Evolutionary conservation across 2,797 vertebrate species (phyloP).

Genomic region (Anas flavirostris): DNA sequence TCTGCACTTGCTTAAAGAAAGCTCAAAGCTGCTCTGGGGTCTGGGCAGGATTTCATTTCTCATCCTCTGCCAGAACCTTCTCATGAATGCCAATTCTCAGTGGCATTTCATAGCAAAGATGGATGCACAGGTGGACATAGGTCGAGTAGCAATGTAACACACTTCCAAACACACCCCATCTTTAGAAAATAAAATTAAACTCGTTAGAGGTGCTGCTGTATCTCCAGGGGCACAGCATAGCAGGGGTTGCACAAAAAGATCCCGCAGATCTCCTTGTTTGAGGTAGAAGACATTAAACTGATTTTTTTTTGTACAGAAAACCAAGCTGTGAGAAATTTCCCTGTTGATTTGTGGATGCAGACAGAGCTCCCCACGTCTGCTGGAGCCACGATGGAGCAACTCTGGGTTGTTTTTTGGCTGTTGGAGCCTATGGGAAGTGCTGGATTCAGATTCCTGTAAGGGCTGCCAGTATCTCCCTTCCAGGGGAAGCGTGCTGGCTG

Average conservation of each 20-base stretch:
- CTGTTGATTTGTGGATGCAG: background rate
- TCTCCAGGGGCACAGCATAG: background rate
- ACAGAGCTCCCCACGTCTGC: background rate
- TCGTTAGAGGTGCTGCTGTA: background rate
- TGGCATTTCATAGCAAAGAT: background rate
- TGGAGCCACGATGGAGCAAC: accelerated
- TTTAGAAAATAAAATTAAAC: background rate
- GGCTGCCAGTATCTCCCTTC: background rate
- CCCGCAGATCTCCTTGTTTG: too few relatives aligned
- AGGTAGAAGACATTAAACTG: background rate
- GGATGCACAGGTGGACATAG: background rate
- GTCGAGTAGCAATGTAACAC: background rate
- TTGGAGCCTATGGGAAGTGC: background rate
- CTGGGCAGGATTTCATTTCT: accelerated
- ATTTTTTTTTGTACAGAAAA: background rate
- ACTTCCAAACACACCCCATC: background rate
- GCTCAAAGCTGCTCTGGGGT: background rate
- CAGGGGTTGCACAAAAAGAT: background rate
- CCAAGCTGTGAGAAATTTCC: background rate
- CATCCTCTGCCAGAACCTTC: background rate
- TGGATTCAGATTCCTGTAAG: background rate
- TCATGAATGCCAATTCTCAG: background rate
- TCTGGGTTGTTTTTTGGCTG: background rate
- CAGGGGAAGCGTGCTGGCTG: background rate
- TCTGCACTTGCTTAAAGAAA: background rate